Conservation (phyloP, 2,888 invertebrate genomes). For the Hirtodrosophila duncani region DNA sequence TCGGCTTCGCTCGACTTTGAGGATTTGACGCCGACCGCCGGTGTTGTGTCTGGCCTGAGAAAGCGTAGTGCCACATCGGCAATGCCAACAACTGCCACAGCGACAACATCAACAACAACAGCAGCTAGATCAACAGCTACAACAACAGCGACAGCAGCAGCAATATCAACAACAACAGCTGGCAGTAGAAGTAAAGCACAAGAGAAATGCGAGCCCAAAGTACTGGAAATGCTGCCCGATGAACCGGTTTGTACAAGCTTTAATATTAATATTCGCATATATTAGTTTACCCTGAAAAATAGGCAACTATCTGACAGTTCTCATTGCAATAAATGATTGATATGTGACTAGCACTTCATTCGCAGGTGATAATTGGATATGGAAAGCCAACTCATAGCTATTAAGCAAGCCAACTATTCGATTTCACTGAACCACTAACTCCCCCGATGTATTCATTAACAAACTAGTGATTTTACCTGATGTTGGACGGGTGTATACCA, state of each 20-base stretch:
- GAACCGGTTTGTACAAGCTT: slow-evolving; percentile 76
- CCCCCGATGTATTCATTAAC: too few species aligned
- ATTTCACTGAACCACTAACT: too few species aligned
- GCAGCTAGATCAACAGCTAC: slow-evolving; percentile 22
- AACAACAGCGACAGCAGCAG: slow-evolving; percentile 11
- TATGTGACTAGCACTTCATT: too few species aligned
- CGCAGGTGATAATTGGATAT: too few species aligned
- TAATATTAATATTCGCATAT: too few species aligned
- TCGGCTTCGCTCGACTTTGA: slow-evolving; percentile 51
- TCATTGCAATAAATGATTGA: too few species aligned
- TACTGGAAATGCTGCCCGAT: slow-evolving; percentile 76
- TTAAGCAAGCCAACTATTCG: too few species aligned
- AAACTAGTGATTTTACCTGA: too few species aligned
- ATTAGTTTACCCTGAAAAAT: too few species aligned
- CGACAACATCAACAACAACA: slow-evolving; percentile 20
- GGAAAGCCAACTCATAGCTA: too few species aligned
- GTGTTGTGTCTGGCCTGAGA: slow-evolving; percentile 54
- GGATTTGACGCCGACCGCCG: slow-evolving; percentile 57
- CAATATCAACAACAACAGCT: background rate
- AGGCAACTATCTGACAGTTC: too few species aligned
- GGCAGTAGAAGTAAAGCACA: slow-evolving; percentile 38
- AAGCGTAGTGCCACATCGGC: slow-evolving; percentile 57
- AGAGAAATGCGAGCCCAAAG: slow-evolving; percentile 76
- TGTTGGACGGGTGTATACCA: too few species aligned
- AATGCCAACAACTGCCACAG: slow-evolving; percentile 15